Base-by-base conservation (phyloP, 2,888 invertebrate genomes). In the Notocelia uddmanniana region DNA sequence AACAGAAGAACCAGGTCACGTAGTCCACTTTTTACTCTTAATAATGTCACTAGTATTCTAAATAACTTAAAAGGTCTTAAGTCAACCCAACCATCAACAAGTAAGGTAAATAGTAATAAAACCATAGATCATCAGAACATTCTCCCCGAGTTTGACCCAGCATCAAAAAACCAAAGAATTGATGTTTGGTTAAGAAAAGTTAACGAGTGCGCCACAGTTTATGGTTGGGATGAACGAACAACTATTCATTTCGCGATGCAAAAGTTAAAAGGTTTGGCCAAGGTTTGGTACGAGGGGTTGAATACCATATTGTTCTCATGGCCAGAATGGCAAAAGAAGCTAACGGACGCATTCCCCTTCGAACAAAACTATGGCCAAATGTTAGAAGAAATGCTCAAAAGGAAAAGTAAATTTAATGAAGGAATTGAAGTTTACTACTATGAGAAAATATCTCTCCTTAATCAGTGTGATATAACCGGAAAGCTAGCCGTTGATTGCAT, bases 401-500 rank as follows among this genome's bases (percentile, higher is more conserved):
- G 62, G 2, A 60, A 26, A 26, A 63, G 50, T 34, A 63, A 6
- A 19, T 6, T 19, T 15, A 19, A 31, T 31, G 62, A 63, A 31
- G 5, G n/a, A 11, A 63, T 63, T 6, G 62, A 63, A 50, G 18
- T n/a, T 10, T 63, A 63, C 18, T 63, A 50, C 31, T 63, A 63
- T 26, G 62, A 63, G 18, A 63, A 63, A 19, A 5, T 50, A 1
- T 41, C 21, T 15, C 21, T 60, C 0, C 45, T 60, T 2, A 60
- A 60, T 8, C 41, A 45, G n/a, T 63, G 62, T 19, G 62, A 50
- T 5, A 63, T 63, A 5, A 9, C 5, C 2, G 34, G 62, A 0
- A 50, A 18, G 5, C 10, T 9, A 18, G 62, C 62, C 6, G 62
- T 63, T 10, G 62, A 63, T n/a, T 63, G 73, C 41, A 62, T 73